These are phyloP conservation scores for Eulemur rubriventer DNA, from an alignment of 2,797 vertebrate species.

Conservation along the genomic window DNA sequence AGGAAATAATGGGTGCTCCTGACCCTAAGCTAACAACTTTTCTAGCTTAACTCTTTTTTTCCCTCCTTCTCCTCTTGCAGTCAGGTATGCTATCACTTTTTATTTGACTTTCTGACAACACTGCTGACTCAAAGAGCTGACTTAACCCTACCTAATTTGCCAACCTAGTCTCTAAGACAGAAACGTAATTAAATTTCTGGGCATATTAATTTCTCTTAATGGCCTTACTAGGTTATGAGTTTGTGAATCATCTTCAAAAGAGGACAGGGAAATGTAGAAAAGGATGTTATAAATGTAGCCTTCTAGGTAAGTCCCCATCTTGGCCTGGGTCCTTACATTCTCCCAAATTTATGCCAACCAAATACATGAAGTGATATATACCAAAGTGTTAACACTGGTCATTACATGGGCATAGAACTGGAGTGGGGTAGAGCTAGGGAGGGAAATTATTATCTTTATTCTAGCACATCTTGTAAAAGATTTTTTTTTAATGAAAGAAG, in stretches of 20 bases:
- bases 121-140: neutral
- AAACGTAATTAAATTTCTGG: slow-evolving; percentile 31
- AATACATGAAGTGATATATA: neutral
- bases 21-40: neutral
- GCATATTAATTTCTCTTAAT: neutral
- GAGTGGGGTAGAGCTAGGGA: neutral
- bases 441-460: neutral
- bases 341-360: neutral
- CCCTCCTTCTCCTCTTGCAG: neutral
- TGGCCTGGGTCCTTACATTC: neutral
- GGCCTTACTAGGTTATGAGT: neutral
- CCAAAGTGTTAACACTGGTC: neutral
- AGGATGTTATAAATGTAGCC: neutral
- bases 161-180: slow-evolving; percentile 2
- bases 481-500: neutral
- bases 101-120: neutral
- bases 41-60: neutral
- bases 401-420: neutral
- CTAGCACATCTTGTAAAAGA: neutral
- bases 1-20: neutral
- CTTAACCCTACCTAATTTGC: neutral
- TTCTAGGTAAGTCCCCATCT: neutral
- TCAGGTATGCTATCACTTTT: neutral
- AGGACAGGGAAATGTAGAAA: slow-evolving; percentile 14
- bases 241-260: slow-evolving; percentile 40